Base-by-base conservation (phyloP, 1,140 invertebrate genomes). In the Bombus waltoni region DNA sequence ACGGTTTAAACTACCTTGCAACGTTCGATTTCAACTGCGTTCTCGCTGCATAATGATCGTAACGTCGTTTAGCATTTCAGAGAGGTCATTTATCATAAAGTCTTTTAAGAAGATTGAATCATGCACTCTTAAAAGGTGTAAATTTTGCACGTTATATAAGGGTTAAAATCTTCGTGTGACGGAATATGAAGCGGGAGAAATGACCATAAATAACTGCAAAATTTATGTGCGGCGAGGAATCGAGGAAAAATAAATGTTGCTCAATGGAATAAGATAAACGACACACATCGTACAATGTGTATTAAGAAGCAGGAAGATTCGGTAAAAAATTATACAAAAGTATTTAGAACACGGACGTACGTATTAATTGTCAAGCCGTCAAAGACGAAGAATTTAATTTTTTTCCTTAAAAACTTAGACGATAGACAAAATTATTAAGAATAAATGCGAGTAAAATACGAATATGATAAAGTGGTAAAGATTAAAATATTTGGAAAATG, bases 51-150 rank as follows among this genome's bases (percentile, higher is more conserved):
- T 70, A 70, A 70, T 38, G 66, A 38, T 70, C 10, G 35, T 10
- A 32, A 68, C 35, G 8, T 8, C 62, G 18, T 35, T 66, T 32
- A 38, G 35, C 66, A 68, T 68, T 70, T 25, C 22, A 38, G 4
- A 38, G 32, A 38, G 32, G 18, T 70, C 35, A 38, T 70, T 35
- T 38, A 25, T 70, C 35, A 25, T 11, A 38, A 38, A 70, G 35
- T 25, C 66, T 25, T 70, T 70, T 25, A 70, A 70, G 66, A 70
- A 38, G 35, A 70, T 70, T 70, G 66, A 70, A 70, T 25, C 35
- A 25, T 11, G 66, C 32, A 38, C 15, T 25, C 32, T 18, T 38
- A 38, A 70, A 70, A 10, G 32, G 32, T 70, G 35, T 35, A 70
- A n/a, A 38, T 35, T 38, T 38, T 15, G 32, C 18, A 22, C 22